Percentiles rank a stretch among this genome's conserved stretches.
Conservation (phyloP, 2,888 invertebrate species). For the Oxytorus armatus region DNA sequence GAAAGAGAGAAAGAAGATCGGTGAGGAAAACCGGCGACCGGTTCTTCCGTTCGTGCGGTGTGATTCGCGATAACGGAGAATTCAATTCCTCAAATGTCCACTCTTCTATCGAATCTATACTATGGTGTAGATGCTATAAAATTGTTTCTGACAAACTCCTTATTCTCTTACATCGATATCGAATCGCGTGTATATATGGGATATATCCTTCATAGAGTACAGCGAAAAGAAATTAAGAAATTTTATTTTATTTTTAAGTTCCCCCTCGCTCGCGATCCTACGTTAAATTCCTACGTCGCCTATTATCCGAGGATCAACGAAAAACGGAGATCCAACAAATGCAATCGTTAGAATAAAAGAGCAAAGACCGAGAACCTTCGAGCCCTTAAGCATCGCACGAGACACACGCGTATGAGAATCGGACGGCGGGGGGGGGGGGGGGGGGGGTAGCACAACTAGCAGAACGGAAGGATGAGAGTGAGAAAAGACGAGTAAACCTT, state of each 20-base stretch:
- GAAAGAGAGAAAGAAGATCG: slow-evolving; percentile 15
- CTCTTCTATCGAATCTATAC: slow-evolving; percentile 19
- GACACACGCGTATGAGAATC: background rate
- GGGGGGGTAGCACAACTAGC: background rate
- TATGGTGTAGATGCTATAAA: background rate
- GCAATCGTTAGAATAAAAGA: too few relatives aligned
- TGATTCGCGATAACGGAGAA: slow-evolving; percentile 46
- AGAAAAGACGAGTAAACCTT: background rate
- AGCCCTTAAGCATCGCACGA: background rate
- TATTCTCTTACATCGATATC: background rate
- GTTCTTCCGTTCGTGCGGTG: slow-evolving; percentile 34
- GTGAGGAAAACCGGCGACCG: slow-evolving; percentile 41
- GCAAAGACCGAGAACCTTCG: background rate
- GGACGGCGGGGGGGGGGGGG: background rate
- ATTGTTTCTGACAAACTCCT: slow-evolving; percentile 1
- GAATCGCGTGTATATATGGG: background rate
- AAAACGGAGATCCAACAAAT: background rate
- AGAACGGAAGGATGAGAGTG: background rate
- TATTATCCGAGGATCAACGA: background rate
- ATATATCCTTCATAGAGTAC: background rate
- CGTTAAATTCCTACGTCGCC: too few relatives aligned
- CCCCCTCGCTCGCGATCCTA: background rate
- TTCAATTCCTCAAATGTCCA: slow-evolving; percentile 42
- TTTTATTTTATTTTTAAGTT: background rate
- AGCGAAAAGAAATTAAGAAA: background rate